These are phyloP conservation scores for Semnopithecus entellus DNA, from an alignment of 2,113 vertebrate genomes.

Conservation along the genomic window DNA sequence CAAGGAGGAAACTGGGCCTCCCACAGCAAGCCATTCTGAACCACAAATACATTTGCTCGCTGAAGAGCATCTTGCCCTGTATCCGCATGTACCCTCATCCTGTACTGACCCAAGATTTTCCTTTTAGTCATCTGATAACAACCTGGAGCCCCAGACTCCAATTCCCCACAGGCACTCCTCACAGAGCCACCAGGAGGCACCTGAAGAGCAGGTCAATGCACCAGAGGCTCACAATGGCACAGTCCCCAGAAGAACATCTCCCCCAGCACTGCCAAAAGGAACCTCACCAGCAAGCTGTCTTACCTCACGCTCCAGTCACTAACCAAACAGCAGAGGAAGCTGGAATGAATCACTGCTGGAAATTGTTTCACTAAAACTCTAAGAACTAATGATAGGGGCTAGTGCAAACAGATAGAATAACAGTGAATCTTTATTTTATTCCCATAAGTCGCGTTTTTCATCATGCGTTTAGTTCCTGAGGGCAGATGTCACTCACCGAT, in stretches of 20 bases:
- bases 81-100: rapidly evolving
- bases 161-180: neutral
- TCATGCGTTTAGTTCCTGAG: neutral
- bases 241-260: neutral
- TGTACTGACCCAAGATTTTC: neutral
- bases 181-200: neutral
- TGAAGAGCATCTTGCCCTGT: neutral
- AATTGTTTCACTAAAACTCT: neutral
- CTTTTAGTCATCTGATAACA: neutral
- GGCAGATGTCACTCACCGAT: conserved; percentile 91
- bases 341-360: neutral
- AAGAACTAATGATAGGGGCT: neutral
- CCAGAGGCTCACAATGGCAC: neutral
- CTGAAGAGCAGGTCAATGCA: neutral
- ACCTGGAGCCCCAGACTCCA: too few relatives aligned
- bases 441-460: neutral
- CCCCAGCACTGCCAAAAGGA: neutral
- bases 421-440: neutral
- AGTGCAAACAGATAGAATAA: neutral
- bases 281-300: neutral
- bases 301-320: neutral
- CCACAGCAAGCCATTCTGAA: neutral
- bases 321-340: neutral
- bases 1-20: neutral
- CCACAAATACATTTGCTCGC: neutral